These are phyloP conservation scores for Drosophila cognata DNA, from an alignment of 2,888 invertebrate genomes.

Conservation along the genomic window DNA sequence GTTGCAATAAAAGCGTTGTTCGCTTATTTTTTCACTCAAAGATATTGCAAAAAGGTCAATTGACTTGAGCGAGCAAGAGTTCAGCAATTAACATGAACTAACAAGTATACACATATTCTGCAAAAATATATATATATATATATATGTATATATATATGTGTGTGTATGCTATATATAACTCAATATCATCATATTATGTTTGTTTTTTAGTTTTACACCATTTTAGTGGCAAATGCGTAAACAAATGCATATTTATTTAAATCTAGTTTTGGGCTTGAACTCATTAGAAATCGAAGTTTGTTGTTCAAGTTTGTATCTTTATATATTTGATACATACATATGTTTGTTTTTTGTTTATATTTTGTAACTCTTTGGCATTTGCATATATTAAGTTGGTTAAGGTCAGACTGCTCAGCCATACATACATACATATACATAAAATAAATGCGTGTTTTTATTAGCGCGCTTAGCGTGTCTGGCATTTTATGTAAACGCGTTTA, in stretches of 20 bases:
- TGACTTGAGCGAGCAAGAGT: neutral
- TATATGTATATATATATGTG: neutral
- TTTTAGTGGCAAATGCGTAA: constrained; percentile 5
- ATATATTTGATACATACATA: neutral
- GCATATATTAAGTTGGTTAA: constrained; percentile 10
- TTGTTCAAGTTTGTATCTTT: neutral
- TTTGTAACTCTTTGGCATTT: constrained; percentile 12
- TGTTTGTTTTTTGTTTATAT: neutral
- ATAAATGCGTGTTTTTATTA: neutral
- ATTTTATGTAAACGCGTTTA: neutral
- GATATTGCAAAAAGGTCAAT: neutral
- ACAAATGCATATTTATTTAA: neutral
- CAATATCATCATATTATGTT: constrained; percentile 3
- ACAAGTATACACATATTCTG: neutral
- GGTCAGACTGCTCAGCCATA: constrained; percentile 6
- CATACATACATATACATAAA: neutral
- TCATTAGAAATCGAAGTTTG: constrained; percentile 8
- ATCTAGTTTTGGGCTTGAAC: constrained; percentile 6
- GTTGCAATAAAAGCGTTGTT: neutral
- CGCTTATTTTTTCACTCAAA: neutral
- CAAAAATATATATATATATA: neutral
- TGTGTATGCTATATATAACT: neutral
- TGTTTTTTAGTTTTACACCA: neutral
- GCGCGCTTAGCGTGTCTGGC: neutral
- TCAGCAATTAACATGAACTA: neutral